Evolutionary conservation across 2,797 vertebrate species (phyloP), one percentile per base, ranked within the genome.

Genomic region (Botia almorhae): DNA sequence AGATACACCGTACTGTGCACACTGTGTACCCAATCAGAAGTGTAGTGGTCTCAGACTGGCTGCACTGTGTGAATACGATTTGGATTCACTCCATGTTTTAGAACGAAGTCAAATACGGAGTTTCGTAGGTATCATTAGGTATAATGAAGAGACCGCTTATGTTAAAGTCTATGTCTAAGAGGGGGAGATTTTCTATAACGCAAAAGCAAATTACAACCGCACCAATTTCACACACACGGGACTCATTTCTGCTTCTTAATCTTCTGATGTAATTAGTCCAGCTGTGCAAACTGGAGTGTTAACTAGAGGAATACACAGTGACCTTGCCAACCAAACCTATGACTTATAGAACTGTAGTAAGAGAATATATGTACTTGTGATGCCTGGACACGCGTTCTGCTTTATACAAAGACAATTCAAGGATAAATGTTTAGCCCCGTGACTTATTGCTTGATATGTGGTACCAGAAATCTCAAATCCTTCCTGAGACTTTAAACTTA

Each of bases 181-280:
- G 11, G n/a, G 1, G 8, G 19, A 56, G 33, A 23, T 26, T 82
- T 75, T 36, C 53, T 78, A 21, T 73, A 26, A 69, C 14, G 43
- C 16, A 69, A 16, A 61, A 58, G 76, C 11, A 73, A 76, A 84
- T 78, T 61, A 70, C 61, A 69, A 69, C 56, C 74, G 43, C 71
- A 51, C 43, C 21, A 76, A 74, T 77, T 80, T 73, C 60, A 43
- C n/a, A 70, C 55, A 61, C 55, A 53, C 67, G 26, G 48, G 51
- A 60, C 70, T 75, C 73, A 84, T 58, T 74, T 75, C 78, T 64
- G 29, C 36, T 53, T 58, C 74, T 79, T 82, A 81, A 82, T 81
- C 88, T 87, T 88, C 46, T 90, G 87, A 69, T 69, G 84, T 88
- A 84, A 91, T 92, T 93, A 92, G 87, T 83, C n/a, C 1, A 58